Evolutionary conservation across 2,888 invertebrate species (phyloP).

Genomic region (Acanthopleura granulata): DNA sequence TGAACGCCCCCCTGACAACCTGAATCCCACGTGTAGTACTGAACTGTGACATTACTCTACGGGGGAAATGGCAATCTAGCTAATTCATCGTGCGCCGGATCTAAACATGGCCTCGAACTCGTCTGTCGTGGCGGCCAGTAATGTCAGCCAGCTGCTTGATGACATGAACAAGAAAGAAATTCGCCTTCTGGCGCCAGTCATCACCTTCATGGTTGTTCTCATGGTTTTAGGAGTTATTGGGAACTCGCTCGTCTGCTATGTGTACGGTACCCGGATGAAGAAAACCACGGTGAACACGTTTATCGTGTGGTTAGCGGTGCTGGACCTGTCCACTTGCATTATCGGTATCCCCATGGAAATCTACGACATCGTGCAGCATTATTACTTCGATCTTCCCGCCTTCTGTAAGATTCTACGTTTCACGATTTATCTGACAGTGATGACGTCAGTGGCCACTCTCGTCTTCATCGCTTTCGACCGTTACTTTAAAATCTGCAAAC

Average conservation of each 20-base stretch:
- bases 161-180: not conserved
- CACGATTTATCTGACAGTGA: conserved; percentile 8
- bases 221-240: conserved; percentile 10
- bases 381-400: not conserved
- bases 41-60: too few species aligned
- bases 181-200: conserved; percentile 8
- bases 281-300: conserved; percentile 9
- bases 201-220: not conserved
- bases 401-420: conserved; percentile 6
- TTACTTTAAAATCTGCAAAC: conserved; percentile 13
- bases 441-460: conserved; percentile 15
- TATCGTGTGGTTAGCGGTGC: conserved; percentile 8
- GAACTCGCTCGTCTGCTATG: conserved; percentile 14
- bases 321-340: not conserved
- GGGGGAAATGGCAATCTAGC: too few species aligned
- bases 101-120: not conserved
- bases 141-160: not conserved
- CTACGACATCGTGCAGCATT: conserved; percentile 11
- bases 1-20: too few species aligned
- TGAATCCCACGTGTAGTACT: too few species aligned
- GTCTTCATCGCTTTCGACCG: conserved; percentile 15
- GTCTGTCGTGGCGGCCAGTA: not conserved
- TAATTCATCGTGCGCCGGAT: not conserved
- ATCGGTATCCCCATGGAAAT: conserved; percentile 15
- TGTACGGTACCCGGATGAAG: conserved; percentile 11